Evolutionary conservation across 2,888 invertebrate species (phyloP).

Genomic region (Ormia ochracea): DNA sequence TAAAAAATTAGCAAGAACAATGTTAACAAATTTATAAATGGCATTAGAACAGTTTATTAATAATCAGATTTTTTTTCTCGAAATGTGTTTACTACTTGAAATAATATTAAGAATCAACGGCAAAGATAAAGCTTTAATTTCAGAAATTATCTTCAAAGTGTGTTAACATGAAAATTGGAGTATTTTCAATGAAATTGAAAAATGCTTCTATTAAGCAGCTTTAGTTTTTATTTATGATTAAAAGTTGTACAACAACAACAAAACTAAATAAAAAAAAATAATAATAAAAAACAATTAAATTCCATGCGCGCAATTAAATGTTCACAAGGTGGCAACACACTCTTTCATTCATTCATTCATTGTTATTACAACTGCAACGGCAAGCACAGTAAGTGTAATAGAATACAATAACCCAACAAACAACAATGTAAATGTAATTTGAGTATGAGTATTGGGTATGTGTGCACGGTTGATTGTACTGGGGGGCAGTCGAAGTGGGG

Average conservation of each 20-base stretch:
- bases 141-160: slow-evolving; percentile 67
- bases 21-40: background rate
- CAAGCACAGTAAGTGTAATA: slow-evolving; percentile 32
- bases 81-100: slow-evolving; percentile 27
- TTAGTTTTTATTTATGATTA: background rate
- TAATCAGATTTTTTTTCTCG: slow-evolving; percentile 3
- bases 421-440: slow-evolving; percentile 43
- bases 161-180: slow-evolving; percentile 69
- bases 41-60: slow-evolving; percentile 3
- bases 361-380: background rate
- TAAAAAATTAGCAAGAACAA: slow-evolving; percentile 6
- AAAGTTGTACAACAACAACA: slow-evolving; percentile 3
- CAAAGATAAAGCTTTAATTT: slow-evolving; percentile 10
- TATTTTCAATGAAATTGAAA: slow-evolving; percentile 12
- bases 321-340: slow-evolving; percentile 73
- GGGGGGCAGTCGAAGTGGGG: slow-evolving; percentile 16
- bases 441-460: slow-evolving; percentile 20
- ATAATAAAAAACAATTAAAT: slow-evolving; percentile 74
- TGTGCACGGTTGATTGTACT: background rate
- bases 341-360: slow-evolving; percentile 8
- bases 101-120: background rate
- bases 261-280: background rate
- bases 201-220: background rate
- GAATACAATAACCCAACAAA: slow-evolving; percentile 55
- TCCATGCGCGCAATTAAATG: slow-evolving; percentile 75